phyloP scores from a whole-genome alignment of 2,113 vertebrate genomes.

The Chascanopsetta lugubris region DNA sequence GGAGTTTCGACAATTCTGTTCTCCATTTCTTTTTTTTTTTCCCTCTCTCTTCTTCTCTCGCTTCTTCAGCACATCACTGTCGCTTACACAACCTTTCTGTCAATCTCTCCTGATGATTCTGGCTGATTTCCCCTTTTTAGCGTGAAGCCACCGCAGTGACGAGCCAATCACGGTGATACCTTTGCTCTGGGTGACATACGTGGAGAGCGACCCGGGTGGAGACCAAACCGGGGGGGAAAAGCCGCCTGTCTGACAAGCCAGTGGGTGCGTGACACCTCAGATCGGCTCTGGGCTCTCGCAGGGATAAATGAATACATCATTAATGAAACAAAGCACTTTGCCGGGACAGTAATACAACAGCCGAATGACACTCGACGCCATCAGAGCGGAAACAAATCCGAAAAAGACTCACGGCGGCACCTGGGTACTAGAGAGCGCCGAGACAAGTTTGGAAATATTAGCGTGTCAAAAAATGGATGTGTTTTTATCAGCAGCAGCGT shows the following conservation, averaged over 20 bases:
- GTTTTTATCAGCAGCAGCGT: constrained; percentile 15
- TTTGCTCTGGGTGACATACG: constrained; percentile 38
- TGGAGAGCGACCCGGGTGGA: constrained; percentile 50
- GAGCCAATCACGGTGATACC: constrained; percentile 35
- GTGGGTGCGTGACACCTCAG: neutral
- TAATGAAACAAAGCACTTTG: constrained; percentile 42
- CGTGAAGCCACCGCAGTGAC: constrained; percentile 21
- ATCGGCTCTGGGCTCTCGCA: constrained; percentile 26
- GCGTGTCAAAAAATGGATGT: constrained; percentile 2
- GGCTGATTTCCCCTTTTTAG: constrained; percentile 8
- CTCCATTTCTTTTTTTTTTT: constrained; percentile 30
- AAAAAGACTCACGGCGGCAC: constrained; percentile 26
- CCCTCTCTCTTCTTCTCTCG: constrained; percentile 4
- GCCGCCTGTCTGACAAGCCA: neutral
- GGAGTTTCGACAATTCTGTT: constrained; percentile 50
- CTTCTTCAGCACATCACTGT: constrained; percentile 31
- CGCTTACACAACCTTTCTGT: constrained; percentile 22
- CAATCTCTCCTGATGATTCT: constrained; percentile 17
- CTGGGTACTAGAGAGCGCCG: neutral
- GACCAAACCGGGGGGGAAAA: constrained; percentile 12
- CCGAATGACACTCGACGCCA: neutral
- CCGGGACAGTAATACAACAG: constrained; percentile 2
- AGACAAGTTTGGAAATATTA: constrained; percentile 16
- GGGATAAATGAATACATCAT: constrained; percentile 17
- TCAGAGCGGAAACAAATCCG: constrained; percentile 2